phyloP scores from a whole-genome alignment of 2,797 vertebrate genomes.

The Poeciliopsis presidionis region DNA sequence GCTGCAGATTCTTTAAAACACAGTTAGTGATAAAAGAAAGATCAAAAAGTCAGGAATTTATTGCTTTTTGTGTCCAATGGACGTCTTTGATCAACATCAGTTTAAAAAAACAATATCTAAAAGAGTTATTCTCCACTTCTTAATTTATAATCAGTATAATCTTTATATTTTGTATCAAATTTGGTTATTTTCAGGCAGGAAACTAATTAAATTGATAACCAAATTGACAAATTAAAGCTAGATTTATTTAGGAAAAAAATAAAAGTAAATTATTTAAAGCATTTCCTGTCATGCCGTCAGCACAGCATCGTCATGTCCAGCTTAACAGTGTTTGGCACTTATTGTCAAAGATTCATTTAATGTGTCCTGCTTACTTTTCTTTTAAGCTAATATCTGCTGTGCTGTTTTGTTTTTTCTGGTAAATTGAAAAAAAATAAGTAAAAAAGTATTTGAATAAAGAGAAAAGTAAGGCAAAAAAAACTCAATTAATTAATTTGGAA shows the following conservation, averaged over 20 bases:
- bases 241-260: background rate
- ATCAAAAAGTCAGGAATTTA: background rate
- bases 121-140: background rate
- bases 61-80: background rate
- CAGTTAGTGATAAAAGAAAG: background rate
- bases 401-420: background rate
- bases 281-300: background rate
- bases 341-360: background rate
- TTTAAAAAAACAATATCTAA: background rate
- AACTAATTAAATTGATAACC: background rate
- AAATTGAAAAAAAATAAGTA: background rate
- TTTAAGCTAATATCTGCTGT: background rate
- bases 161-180: background rate
- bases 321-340: background rate
- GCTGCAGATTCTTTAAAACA: background rate
- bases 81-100: background rate
- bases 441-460: background rate
- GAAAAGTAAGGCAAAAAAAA: background rate
- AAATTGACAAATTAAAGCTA: background rate
- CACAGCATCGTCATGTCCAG: background rate
- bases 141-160: background rate
- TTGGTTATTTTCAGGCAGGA: background rate
- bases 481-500: background rate
- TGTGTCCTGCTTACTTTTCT: background rate
- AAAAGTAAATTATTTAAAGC: background rate